Conservation (phyloP, 2,113 vertebrate species). For the Stercorarius parasiticus region DNA sequence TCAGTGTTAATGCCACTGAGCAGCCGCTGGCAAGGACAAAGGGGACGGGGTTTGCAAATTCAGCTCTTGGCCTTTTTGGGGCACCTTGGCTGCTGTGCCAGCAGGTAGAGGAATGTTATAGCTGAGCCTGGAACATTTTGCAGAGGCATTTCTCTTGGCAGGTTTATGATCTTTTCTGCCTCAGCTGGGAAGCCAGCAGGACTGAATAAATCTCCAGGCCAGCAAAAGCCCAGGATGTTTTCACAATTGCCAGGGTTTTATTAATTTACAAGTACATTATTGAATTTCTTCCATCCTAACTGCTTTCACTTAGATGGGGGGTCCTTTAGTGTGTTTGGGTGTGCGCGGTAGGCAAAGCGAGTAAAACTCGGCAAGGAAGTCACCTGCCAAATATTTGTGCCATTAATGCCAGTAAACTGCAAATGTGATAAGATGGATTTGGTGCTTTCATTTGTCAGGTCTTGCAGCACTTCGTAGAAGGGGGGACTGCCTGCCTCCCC, state of each 20-base stretch:
- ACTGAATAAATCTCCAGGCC: slow-evolving; percentile 49
- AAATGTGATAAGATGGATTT: background rate
- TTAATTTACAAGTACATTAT: slow-evolving; percentile 29
- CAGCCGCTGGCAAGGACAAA: background rate
- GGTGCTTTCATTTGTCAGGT: background rate
- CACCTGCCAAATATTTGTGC: background rate
- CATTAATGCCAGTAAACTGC: background rate
- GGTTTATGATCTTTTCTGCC: slow-evolving; percentile 37
- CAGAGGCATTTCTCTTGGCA: slow-evolving; percentile 13
- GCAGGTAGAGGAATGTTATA: background rate
- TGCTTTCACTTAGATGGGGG: background rate
- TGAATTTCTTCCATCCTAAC: background rate
- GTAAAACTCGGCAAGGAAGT: background rate
- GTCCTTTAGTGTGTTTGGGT: background rate
- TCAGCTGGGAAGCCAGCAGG: slow-evolving; percentile 28
- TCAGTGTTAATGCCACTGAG: background rate
- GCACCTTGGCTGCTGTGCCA: background rate
- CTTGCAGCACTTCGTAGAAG: background rate
- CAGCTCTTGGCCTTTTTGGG: background rate
- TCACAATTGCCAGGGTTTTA: slow-evolving; percentile 9
- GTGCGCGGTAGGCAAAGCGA: background rate
- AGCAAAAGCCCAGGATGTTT: slow-evolving; percentile 13
- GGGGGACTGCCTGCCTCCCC: background rate
- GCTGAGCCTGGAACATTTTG: slow-evolving; percentile 11
- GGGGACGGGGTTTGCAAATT: background rate